Conservation (phyloP, 2,888 invertebrate genomes). For the Andrena flavipes region DNA sequence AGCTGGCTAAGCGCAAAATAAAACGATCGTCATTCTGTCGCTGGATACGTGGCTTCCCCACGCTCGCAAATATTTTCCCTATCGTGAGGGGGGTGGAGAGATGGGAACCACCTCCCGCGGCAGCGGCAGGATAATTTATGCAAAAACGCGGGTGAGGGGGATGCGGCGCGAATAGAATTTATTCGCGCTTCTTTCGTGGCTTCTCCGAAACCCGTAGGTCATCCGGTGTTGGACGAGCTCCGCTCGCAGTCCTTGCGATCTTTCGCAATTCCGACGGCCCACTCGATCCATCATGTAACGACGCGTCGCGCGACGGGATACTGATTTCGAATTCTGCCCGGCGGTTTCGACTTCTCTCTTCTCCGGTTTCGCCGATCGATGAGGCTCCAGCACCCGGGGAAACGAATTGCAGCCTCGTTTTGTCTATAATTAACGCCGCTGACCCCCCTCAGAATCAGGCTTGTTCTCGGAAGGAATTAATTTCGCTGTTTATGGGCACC, state of each 20-base stretch:
- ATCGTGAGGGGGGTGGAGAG: conserved; percentile 31
- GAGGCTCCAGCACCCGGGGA: neutral
- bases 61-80: conserved; percentile 60
- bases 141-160: conserved; percentile 38
- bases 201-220: conserved; percentile 51
- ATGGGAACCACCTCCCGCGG: conserved; percentile 58
- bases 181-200: conserved; percentile 37
- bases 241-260: conserved; percentile 14
- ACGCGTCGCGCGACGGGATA: conserved; percentile 58
- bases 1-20: conserved; percentile 25
- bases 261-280: conserved; percentile 20
- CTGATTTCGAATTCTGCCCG: conserved; percentile 51
- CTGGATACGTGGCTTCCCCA: conserved; percentile 32
- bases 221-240: neutral
- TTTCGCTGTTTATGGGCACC: conserved; percentile 54
- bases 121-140: conserved; percentile 64
- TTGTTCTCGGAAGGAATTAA: conserved; percentile 53
- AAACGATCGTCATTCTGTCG: conserved; percentile 43
- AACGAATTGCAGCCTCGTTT: conserved; percentile 40
- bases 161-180: conserved; percentile 53
- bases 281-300: conserved; percentile 61
- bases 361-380: neutral
- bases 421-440: conserved; percentile 54
- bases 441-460: conserved; percentile 36
- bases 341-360: conserved; percentile 15